These are phyloP conservation scores for Pseudorectes ferrugineus DNA, from an alignment of 2,113 vertebrate genomes.

Conservation along the genomic window DNA sequence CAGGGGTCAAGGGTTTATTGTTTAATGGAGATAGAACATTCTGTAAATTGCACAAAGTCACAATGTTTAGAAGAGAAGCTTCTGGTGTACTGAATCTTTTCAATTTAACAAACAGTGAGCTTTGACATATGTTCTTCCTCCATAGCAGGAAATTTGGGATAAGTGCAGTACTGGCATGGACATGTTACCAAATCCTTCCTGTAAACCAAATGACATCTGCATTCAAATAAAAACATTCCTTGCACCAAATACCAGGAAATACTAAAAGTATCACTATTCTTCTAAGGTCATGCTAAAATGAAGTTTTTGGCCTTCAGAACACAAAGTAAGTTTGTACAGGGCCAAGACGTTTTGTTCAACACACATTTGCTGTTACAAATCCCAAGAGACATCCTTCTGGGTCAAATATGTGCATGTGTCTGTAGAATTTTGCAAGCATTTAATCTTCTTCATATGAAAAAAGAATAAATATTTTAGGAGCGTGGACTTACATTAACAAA, in stretches of 20 bases:
- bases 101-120: slow-evolving; percentile 80
- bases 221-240: slow-evolving; percentile 84
- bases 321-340: slow-evolving; percentile 64
- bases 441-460: slow-evolving; percentile 73
- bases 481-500: slow-evolving; percentile 66
- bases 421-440: slow-evolving; percentile 67
- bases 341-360: slow-evolving; percentile 73
- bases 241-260: slow-evolving; percentile 81
- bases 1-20: slow-evolving; percentile 80
- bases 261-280: slow-evolving; percentile 77
- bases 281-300: slow-evolving; percentile 81
- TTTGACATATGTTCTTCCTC: slow-evolving; percentile 81
- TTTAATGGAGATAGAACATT: slow-evolving; percentile 88
- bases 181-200: slow-evolving; percentile 82
- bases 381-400: slow-evolving; percentile 63
- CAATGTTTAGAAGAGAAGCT: slow-evolving; percentile 84
- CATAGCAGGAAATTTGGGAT: slow-evolving; percentile 80
- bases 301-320: slow-evolving; percentile 74
- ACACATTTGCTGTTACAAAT: slow-evolving; percentile 76
- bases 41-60: slow-evolving; percentile 83
- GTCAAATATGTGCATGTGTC: slow-evolving; percentile 71
- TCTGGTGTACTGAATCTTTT: slow-evolving; percentile 79
- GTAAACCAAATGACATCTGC: slow-evolving; percentile 83
- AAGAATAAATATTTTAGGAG: slow-evolving; percentile 74
- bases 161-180: slow-evolving; percentile 81